A percentile compares a stretch with the other conserved stretches of the same genome.
Conservation (phyloP, 2,888 invertebrate species). For the Neoscelio sp. region DNA sequence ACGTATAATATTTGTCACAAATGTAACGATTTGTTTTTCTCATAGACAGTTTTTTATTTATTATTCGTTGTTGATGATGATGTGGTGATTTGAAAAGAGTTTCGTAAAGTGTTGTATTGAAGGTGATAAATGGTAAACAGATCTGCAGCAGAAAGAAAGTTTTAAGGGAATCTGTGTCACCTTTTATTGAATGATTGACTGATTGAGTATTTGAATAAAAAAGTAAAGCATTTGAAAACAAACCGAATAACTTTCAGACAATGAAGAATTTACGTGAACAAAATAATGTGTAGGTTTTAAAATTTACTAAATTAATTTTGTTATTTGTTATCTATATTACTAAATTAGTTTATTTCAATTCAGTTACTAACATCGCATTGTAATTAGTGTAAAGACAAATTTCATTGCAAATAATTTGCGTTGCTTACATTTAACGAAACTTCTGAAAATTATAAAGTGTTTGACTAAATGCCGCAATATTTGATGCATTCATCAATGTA, state of each 20-base stretch:
- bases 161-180: conserved; percentile 48
- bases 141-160: conserved; percentile 44
- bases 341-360: too few relatives aligned
- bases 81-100: conserved; percentile 17
- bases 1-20: too few relatives aligned
- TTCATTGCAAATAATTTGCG: too few relatives aligned
- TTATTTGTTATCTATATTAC: too few relatives aligned
- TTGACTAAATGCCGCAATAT: conserved; percentile 11
- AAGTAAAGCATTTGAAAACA: not conserved
- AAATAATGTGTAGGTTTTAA: too few relatives aligned
- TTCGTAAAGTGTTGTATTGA: conserved; percentile 39
- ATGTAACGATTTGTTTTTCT: too few relatives aligned
- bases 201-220: conserved; percentile 33
- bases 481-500: conserved; percentile 25
- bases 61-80: conserved; percentile 10
- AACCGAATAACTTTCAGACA: too few relatives aligned
- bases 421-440: conserved; percentile 10
- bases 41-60: too few relatives aligned
- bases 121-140: conserved; percentile 59
- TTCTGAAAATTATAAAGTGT: conserved; percentile 2
- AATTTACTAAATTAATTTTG: too few relatives aligned
- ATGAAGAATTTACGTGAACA: not conserved
- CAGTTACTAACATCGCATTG: too few relatives aligned
- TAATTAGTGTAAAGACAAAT: too few relatives aligned
- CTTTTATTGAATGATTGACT: conserved; percentile 59